Evolutionary conservation across 2,888 invertebrate genomes (phyloP).

Genomic region (Nezara viridula): DNA sequence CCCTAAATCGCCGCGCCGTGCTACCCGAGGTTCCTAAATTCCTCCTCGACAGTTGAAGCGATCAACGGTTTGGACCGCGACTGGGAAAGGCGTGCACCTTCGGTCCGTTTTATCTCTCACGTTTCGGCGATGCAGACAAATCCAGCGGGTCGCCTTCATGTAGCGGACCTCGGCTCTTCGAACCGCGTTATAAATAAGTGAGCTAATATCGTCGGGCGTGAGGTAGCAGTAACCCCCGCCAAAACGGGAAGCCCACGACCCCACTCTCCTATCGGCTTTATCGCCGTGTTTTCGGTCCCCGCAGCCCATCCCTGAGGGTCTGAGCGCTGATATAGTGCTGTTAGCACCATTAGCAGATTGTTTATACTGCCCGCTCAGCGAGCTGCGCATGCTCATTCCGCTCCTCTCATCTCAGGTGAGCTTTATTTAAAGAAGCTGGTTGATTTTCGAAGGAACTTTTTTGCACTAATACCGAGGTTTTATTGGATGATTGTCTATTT

Average conservation of each 20-base stretch:
- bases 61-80: neutral
- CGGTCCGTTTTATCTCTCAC: constrained; percentile 39
- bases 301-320: neutral
- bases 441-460: no score
- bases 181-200: constrained; percentile 29
- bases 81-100: constrained; percentile 1
- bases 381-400: neutral
- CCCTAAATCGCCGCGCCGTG: neutral
- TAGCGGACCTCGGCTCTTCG: neutral
- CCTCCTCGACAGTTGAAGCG: neutral
- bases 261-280: neutral
- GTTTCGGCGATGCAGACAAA: constrained; percentile 27
- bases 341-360: neutral
- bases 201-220: neutral
- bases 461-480: no score
- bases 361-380: neutral
- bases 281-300: neutral
- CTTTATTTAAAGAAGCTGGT: no score
- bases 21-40: constrained; percentile 5
- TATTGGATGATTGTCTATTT: no score
- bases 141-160: neutral
- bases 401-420: neutral
- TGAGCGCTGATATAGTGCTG: neutral
- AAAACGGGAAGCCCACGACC: constrained; percentile 32
- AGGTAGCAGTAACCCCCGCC: constrained; percentile 12